Evolutionary conservation across 2,888 invertebrate species (phyloP).

Genomic region (Heteropelma amictum): DNA sequence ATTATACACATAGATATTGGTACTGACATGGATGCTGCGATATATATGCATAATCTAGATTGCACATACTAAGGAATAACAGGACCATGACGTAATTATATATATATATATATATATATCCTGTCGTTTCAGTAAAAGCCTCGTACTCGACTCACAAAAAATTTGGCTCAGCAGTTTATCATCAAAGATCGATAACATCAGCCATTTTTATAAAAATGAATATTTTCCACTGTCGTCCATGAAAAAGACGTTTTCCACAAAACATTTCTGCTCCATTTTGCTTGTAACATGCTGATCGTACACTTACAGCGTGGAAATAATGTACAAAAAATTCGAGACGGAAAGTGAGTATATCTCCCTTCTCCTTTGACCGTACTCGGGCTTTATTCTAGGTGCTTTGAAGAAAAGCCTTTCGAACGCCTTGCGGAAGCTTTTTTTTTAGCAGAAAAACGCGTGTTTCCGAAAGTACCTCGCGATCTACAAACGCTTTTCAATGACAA

Average conservation of each 20-base stretch:
- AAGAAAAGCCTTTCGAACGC: neutral
- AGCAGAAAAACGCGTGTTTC: neutral
- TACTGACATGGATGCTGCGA: neutral
- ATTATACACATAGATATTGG: neutral
- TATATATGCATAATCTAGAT: too few relatives aligned
- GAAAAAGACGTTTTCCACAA: neutral
- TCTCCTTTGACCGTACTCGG: neutral
- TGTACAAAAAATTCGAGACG: neutral
- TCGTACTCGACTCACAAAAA: slow-evolving; percentile 23
- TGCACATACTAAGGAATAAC: too few relatives aligned
- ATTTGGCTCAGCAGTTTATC: slow-evolving; percentile 40
- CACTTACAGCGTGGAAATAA: neutral
- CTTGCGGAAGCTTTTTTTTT: neutral
- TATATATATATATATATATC: slow-evolving; percentile 3
- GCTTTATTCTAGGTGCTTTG: neutral
- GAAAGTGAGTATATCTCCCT: neutral
- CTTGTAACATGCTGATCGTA: neutral
- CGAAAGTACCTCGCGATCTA: neutral
- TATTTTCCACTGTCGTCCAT: too few relatives aligned
- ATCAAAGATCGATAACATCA: too few relatives aligned
- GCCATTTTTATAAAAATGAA: neutral
- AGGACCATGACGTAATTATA: too few relatives aligned
- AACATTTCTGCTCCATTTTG: neutral
- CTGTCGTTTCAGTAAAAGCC: slow-evolving; percentile 46
- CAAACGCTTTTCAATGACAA: too few relatives aligned